phyloP scores from a whole-genome alignment of 2,113 vertebrate species.

The Centropristis striata region DNA sequence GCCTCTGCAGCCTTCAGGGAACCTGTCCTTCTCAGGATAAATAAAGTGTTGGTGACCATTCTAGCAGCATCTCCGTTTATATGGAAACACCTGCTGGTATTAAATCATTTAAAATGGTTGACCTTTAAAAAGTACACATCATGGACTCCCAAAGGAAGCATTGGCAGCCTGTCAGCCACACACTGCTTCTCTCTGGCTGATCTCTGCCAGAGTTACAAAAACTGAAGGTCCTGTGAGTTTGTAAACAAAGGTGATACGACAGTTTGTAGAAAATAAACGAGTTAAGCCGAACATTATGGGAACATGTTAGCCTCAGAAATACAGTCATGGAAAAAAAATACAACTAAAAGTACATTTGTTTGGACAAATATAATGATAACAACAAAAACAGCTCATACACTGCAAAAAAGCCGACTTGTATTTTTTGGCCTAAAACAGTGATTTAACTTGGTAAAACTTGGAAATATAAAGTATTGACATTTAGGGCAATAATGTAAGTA shows the following conservation, averaged over 20 bases:
- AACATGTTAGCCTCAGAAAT: slow-evolving; percentile 19
- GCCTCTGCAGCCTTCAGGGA: neutral
- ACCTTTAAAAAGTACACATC: slow-evolving; percentile 17
- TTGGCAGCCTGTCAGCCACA: neutral
- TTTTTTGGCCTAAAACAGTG: too few species aligned
- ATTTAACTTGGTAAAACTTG: too few species aligned
- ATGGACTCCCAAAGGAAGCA: slow-evolving; percentile 15
- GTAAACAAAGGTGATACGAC: slow-evolving; percentile 23
- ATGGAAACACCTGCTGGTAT: slow-evolving; percentile 9
- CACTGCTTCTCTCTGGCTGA: neutral
- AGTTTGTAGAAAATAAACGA: neutral
- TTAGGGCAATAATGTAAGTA: too few species aligned
- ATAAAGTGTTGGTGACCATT: neutral
- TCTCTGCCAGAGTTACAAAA: neutral
- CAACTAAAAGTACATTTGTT: too few species aligned
- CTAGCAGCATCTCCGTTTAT: neutral
- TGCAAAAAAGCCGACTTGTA: too few species aligned
- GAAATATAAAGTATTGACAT: too few species aligned
- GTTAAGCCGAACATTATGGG: slow-evolving; percentile 26
- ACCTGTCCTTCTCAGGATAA: neutral
- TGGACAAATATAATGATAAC: too few species aligned
- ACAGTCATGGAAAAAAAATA: too few species aligned
- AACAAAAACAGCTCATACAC: too few species aligned
- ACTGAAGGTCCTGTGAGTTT: neutral
- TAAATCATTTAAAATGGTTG: slow-evolving; percentile 6